These are phyloP conservation scores for Chamaea fasciata DNA, from an alignment of 2,113 vertebrate species.

Conservation along the genomic window DNA sequence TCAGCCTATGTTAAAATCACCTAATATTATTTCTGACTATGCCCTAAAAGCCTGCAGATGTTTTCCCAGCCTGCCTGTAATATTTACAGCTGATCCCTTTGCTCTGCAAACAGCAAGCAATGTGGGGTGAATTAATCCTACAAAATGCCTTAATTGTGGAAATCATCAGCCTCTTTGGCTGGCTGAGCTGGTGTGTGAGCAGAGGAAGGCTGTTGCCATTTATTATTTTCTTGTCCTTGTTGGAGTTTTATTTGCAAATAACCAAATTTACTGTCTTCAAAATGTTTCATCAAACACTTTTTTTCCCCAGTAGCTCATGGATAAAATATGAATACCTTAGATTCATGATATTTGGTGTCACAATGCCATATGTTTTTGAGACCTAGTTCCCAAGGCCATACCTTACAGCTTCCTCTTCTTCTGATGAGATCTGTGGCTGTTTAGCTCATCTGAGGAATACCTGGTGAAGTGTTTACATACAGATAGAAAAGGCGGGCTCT, in stretches of 20 bases:
- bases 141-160: not conserved
- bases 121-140: constrained; percentile 14
- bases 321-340: not conserved
- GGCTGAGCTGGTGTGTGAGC: not conserved
- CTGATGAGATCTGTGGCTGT: not conserved
- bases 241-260: not conserved
- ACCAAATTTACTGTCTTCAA: not conserved
- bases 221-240: not conserved
- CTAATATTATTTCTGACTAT: constrained; percentile 40
- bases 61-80: constrained; percentile 56
- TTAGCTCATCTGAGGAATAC: not conserved
- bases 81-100: constrained; percentile 47
- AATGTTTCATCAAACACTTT: not conserved
- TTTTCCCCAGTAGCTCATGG: not conserved
- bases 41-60: constrained; percentile 54
- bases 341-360: not conserved
- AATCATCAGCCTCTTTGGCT: not conserved
- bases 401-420: not conserved
- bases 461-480: not conserved
- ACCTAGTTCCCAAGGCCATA: not conserved
- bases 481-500: not conserved
- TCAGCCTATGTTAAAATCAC: not conserved
- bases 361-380: not conserved
- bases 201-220: not conserved
- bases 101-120: constrained; percentile 32